A percentile compares a stretch with the other conserved stretches of the same genome.
Conservation (phyloP, 1,140 invertebrate species). For the Caenorhabditis latens region DNA sequence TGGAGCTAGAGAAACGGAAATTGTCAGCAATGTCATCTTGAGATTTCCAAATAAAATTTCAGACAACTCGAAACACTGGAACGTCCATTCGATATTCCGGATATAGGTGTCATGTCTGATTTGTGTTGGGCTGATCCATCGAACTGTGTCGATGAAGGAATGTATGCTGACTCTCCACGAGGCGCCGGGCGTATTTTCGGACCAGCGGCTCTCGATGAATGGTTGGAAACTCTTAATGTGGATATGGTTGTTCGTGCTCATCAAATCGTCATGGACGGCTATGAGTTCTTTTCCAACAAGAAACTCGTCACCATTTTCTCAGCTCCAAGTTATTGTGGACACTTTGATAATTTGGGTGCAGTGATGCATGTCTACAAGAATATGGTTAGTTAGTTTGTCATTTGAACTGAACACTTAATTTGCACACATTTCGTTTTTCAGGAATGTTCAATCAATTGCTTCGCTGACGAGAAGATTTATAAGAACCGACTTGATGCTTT, state of each 20-base stretch:
- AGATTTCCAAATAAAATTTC: not conserved
- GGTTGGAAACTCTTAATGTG: slow-evolving; percentile 61
- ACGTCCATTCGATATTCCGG: slow-evolving; percentile 71
- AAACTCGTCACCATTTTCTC: slow-evolving; percentile 71
- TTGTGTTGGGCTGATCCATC: slow-evolving; percentile 85
- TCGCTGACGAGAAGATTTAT: no score
- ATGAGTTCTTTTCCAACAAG: slow-evolving; percentile 80
- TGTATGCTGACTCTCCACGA: slow-evolving; percentile 86
- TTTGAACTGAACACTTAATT: not conserved
- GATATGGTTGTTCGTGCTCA: slow-evolving; percentile 71
- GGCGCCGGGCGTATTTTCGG: slow-evolving; percentile 71
- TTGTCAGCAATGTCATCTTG: not conserved
- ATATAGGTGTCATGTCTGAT: slow-evolving; percentile 66
- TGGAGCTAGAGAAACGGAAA: no score
- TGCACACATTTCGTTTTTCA: not conserved
- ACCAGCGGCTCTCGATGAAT: slow-evolving; percentile 62
- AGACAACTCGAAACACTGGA: slow-evolving; percentile 67
- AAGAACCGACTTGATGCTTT: no score
- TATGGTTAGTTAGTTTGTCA: slow-evolving; percentile 85
- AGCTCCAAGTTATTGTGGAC: slow-evolving; percentile 72
- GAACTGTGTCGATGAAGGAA: slow-evolving; percentile 80
- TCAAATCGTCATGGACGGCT: slow-evolving; percentile 81
- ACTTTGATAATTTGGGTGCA: slow-evolving; percentile 70
- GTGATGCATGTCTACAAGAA: slow-evolving; percentile 80
- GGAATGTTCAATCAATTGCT: slow-evolving; percentile 4